These are phyloP conservation scores for Caenorhabditis uteleia DNA, from an alignment of 2,888 invertebrate genomes.

Conservation along the genomic window DNA sequence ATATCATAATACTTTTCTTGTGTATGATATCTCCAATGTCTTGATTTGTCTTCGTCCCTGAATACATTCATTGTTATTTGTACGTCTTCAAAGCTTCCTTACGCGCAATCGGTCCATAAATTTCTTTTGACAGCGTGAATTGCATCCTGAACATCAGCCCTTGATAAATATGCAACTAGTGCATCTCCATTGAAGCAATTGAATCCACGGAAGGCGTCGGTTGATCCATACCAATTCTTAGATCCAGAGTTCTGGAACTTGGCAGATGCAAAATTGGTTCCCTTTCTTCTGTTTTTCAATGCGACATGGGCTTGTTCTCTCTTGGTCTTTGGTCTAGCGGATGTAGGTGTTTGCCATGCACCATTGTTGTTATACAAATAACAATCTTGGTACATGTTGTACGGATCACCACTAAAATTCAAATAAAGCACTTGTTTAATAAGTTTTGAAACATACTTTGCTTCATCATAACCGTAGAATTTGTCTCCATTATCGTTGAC, in stretches of 20 bases:
- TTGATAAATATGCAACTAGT: slow-evolving; percentile 54
- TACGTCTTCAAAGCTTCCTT: background rate
- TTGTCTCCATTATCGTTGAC: slow-evolving; percentile 29
- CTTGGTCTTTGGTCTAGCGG: slow-evolving; percentile 1
- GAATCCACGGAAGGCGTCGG: slow-evolving; percentile 56
- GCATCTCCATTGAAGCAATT: slow-evolving; percentile 57
- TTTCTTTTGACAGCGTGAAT: slow-evolving; percentile 49
- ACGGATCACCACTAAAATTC: slow-evolving; percentile 39
- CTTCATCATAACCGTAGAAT: slow-evolving; percentile 28
- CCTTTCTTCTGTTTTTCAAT: slow-evolving; percentile 8
- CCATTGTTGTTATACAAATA: slow-evolving; percentile 24
- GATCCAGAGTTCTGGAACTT: slow-evolving; percentile 18
- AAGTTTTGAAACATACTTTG: slow-evolving; percentile 9
- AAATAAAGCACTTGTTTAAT: background rate
- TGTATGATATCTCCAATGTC: slow-evolving; percentile 26
- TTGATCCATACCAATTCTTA: slow-evolving; percentile 52
- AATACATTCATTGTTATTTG: no score
- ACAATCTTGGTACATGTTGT: slow-evolving; percentile 55
- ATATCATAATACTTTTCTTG: slow-evolving; percentile 53
- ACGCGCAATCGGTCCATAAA: slow-evolving; percentile 30
- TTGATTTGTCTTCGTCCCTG: slow-evolving; percentile 10
- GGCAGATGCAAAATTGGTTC: slow-evolving; percentile 5
- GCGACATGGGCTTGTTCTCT: slow-evolving; percentile 9
- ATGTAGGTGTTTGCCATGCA: slow-evolving; percentile 10
- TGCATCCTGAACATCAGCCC: slow-evolving; percentile 57